Base-by-base conservation (phyloP, 2,888 invertebrate species). In the Cosmorhoe ocellata region DNA sequence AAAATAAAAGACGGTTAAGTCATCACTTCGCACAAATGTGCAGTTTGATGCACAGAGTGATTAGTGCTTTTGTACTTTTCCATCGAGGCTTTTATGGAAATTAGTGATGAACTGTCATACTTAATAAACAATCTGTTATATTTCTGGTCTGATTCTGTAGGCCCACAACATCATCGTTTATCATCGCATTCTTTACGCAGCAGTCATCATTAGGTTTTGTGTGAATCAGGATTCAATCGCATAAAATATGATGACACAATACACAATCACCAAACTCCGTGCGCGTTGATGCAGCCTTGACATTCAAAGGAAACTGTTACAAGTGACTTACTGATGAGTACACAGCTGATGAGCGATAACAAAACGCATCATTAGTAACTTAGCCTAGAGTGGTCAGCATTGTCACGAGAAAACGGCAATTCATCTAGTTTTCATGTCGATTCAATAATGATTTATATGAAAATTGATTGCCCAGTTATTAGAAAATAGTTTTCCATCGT, bases 21-120 rank as follows among this genome's bases (percentile, higher is more conserved):
- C 31, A 40, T 6, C 51, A 37, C 37, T 42, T 32, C 33, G 31
- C 27, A 27, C 44, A 37, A 55, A 51, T 53, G 36, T 36, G 53
- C 43, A 54, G 57, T 58, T 57, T 54, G 57, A 61, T 61, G 57
- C 61, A 56, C 59, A 37, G 36, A 43, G 22, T 55, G 49, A 59
- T 57, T 61, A 47, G 42, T 33, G 33, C 47, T 47, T 37, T 47
- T 46, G 51, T 47, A 12, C 42, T 27, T 31, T 34, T 47, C 34
- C 39, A 30, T 14, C n/a, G 45, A 30, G 10, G 18, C 39, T 42
- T 46, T 37, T 51, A 46, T 52, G 45, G 40, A 27, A 51, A 51
- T 38, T 42, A 33, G 38, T 43, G 42, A 43, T 1, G 42, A 52
- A 39, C 47, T 52, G 47, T 43, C 42, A 31, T 33, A 38, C 3